phyloP scores from a whole-genome alignment of 2,888 invertebrate species.

The Limnephilus auricula region DNA sequence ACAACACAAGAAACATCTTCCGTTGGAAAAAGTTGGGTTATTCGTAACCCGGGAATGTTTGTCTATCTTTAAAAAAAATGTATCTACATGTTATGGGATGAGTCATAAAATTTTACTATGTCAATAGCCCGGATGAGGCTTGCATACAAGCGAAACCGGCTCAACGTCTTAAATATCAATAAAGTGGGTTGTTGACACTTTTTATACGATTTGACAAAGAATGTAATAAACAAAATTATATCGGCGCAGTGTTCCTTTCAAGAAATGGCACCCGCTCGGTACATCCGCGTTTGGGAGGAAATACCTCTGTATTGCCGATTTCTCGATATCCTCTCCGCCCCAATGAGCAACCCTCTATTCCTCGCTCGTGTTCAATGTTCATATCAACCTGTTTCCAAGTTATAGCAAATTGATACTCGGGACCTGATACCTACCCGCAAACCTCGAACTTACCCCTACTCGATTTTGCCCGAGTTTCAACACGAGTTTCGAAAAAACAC shows the following conservation, averaged over 20 bases:
- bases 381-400: slow-evolving; percentile 2
- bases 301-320: slow-evolving; percentile 60
- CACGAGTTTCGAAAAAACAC: no score
- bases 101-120: no score
- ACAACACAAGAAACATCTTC: no score
- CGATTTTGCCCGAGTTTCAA: no score
- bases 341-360: background rate
- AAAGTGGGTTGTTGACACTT: background rate
- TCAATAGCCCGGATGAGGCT: no score
- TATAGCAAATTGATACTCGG: background rate
- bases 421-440: background rate
- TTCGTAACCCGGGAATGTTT: no score
- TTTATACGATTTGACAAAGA: background rate
- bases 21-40: no score
- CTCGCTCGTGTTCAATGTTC: slow-evolving; percentile 27
- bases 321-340: slow-evolving; percentile 60
- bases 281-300: slow-evolving; percentile 58
- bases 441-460: background rate
- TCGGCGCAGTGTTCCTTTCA: slow-evolving; percentile 47
- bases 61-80: no score
- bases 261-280: slow-evolving; percentile 43
- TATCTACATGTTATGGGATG: no score
- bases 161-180: background rate
- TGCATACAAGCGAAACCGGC: background rate
- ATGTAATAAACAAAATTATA: background rate